These are phyloP conservation scores for Wasmannia auropunctata DNA, from an alignment of 1,140 invertebrate genomes.

Conservation along the genomic window DNA sequence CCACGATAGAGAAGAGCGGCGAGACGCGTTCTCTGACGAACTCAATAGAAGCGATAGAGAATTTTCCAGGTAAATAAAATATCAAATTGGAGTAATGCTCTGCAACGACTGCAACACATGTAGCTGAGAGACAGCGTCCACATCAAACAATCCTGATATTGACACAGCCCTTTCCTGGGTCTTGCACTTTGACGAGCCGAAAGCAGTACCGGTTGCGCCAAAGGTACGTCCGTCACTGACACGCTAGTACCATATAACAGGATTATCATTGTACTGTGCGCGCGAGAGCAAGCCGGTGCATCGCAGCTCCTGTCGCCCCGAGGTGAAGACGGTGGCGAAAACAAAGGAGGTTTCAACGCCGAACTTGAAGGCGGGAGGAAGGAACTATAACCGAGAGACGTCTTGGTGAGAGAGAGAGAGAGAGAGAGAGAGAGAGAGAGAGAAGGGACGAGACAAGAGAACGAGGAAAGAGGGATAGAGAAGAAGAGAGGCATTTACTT, in stretches of 20 bases:
- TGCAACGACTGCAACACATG: not conserved
- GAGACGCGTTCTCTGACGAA: not conserved
- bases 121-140: constrained; percentile 50
- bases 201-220: constrained; percentile 16
- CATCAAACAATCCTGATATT: constrained; percentile 58
- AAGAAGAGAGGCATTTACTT: not conserved
- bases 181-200: constrained; percentile 53
- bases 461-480: not conserved
- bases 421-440: not conserved
- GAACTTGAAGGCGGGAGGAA: not conserved
- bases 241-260: constrained; percentile 51
- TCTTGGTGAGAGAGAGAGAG: not conserved
- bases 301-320: constrained; percentile 41
- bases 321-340: constrained; percentile 42
- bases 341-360: constrained; percentile 35
- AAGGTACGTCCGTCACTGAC: constrained; percentile 59
- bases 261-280: constrained; percentile 52
- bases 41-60: not conserved
- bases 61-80: constrained; percentile 43
- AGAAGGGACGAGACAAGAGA: not conserved
- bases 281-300: constrained; percentile 30
- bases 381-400: not conserved
- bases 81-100: constrained; percentile 21
- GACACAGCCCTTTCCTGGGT: constrained; percentile 56
- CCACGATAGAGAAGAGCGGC: not conserved